Base-by-base conservation (phyloP, 2,113 vertebrate species). In the Zeus faber region DNA sequence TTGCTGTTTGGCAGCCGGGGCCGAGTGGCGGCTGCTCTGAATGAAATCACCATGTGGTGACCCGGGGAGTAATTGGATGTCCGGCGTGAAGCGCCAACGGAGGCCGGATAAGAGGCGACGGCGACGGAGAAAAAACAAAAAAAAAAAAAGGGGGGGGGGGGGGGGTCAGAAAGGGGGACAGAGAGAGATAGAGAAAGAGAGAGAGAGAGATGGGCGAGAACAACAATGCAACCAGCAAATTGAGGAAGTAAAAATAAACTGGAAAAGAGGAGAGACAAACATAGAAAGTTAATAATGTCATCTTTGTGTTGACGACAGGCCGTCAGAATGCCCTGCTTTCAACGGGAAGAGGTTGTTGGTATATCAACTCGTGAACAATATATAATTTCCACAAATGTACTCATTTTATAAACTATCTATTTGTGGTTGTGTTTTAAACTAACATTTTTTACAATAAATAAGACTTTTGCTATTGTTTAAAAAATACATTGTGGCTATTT, bases 51-150 rank as follows among this genome's bases (percentile, higher is more conserved):
- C 54, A 72, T 54, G 70, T 67, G 70, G 73, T 77, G 88, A 89
- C 88, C 81, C 67, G 70, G 62, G 8, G 5, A 82, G 79, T 88
- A 88, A 88, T 88, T 89, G 85, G 85, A 86, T 87, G 85, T 83
- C 85, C 81, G 75, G 33, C 56, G 73, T 76, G 81, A 79, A 44
- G 23, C 16, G 23, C 13, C 25, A 11, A 33, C 31, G 13, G 31
- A 2, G 2, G 26, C 8, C 8, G 31, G 13, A 11, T 10, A 11
- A 33, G 13, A 33, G 2, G 13, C 2, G 31, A 33, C 2, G 2
- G 31, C 8, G 31, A 33, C 31, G 13, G 13, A 33, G 31, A 33
- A n/a, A n/a, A n/a, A n/a, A n/a, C n/a, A n/a, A n/a, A n/a, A n/a
- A n/a, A n/a, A n/a, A n/a, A n/a, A n/a, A n/a, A n/a, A n/a, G n/a